A percentile compares a stretch with the other conserved stretches of the same genome.
Evolutionary conservation across 2,797 vertebrate species (phyloP).

Genomic region (Otus scops): DNA sequence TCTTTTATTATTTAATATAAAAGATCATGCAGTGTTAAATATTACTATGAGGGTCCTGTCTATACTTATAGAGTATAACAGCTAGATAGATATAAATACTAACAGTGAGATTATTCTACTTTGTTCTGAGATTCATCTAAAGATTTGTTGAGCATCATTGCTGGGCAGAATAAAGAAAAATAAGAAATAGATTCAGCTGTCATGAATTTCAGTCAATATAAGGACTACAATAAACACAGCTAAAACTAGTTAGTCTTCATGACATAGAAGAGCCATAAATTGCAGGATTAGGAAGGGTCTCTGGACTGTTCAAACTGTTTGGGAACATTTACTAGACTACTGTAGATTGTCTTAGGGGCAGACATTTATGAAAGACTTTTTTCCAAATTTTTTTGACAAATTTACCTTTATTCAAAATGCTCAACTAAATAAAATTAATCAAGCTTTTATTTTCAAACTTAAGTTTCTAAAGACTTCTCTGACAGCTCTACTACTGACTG

Average conservation of each 20-base stretch:
- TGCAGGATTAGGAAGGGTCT: neutral
- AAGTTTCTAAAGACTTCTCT: neutral
- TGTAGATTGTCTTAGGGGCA: neutral
- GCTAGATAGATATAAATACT: neutral
- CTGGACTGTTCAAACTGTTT: neutral
- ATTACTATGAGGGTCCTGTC: neutral
- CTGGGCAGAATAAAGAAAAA: neutral
- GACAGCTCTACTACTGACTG: neutral
- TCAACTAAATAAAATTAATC: neutral
- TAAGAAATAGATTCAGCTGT: neutral
- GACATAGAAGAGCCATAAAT: neutral
- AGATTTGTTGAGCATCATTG: neutral
- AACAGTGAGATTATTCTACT: neutral
- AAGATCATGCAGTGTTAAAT: neutral
- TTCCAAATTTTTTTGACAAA: neutral
- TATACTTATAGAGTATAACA: neutral
- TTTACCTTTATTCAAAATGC: neutral
- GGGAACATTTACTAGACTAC: neutral
- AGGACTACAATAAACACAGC: neutral
- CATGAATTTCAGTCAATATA: neutral
- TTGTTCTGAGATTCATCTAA: neutral
- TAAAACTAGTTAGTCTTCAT: neutral
- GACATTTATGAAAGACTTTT: neutral
- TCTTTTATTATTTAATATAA: no score
- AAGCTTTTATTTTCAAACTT: neutral